phyloP scores from a whole-genome alignment of 2,797 vertebrate genomes.

The Arrhamphus sclerolepis region DNA sequence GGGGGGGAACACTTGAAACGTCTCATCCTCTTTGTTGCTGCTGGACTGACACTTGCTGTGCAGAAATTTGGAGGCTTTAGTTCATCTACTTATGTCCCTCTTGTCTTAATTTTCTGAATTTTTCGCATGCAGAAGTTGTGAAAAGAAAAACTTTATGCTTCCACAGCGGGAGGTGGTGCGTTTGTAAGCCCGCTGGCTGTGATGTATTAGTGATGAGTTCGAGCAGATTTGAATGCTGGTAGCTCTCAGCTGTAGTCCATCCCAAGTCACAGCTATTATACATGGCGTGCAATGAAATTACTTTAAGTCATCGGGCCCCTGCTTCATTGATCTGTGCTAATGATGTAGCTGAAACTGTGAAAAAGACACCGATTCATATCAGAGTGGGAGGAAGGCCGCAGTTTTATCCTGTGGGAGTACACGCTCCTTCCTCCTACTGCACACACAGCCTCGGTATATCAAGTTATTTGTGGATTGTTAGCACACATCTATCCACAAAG shows the following conservation, averaged over 20 bases:
- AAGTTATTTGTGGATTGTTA: constrained; percentile 17
- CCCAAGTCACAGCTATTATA: background rate
- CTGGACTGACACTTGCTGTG: too few species aligned
- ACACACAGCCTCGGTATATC: background rate
- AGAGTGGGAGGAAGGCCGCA: constrained; percentile 32
- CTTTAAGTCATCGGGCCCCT: constrained; percentile 27
- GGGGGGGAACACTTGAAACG: too few species aligned
- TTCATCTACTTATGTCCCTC: too few species aligned
- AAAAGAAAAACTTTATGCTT: too few species aligned
- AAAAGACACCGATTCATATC: constrained; percentile 38
- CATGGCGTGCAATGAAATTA: constrained; percentile 25
- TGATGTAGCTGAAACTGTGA: constrained; percentile 46
- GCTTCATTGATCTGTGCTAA: constrained; percentile 1
- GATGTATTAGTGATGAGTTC: too few species aligned
- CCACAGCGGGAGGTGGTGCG: too few species aligned
- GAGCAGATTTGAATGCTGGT: too few species aligned
- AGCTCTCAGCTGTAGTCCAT: constrained; percentile 7
- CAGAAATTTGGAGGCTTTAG: too few species aligned
- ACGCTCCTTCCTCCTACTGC: constrained; percentile 3
- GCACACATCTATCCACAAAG: background rate
- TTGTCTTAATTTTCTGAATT: too few species aligned
- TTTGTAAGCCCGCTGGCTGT: too few species aligned
- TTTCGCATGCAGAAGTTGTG: too few species aligned
- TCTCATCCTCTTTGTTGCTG: too few species aligned
- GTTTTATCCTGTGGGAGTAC: constrained; percentile 15